Base-by-base conservation (phyloP, 1,140 invertebrate species). In the Latrodectus geometricus region DNA sequence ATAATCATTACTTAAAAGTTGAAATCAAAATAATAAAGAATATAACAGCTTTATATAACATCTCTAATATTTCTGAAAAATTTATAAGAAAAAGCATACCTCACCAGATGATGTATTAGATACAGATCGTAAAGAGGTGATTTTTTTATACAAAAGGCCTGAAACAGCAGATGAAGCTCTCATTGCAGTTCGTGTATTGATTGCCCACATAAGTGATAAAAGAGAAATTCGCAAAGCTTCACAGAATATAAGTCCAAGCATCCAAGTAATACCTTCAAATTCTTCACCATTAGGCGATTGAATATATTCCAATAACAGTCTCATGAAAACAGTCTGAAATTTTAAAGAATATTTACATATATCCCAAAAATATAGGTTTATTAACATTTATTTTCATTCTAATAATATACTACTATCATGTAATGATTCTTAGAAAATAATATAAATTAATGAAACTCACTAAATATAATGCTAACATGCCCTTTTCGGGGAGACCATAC, bases 91-190 rank as follows among this genome's bases (percentile, higher is more conserved):
- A 74, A 66, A 48, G 88, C 89, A 89, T 91, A 95, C 94, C 91
- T 95, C 93, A 84, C 94, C 94, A 50, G 93, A 91, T 74, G 92
- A 92, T 90, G 92, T 93, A 88, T 92, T 91, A 73, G 92, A 92
- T 4, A 94, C 89, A 85, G 90, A 92, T 87, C 93, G 92, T 4
- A 94, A 90, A 83, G 92, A 91, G 65, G 95, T 90, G 14, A 95
- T 91, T 90, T 94, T 94, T 88, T 93, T 93, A 89, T 94, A 95
- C 15, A 95, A 89, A 17, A 95, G 88, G 75, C 92, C 92, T 75
- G 94, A 91, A 54, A 88, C 68, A 75, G 65, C 80, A n/a, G 85
- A 83, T 8, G 69, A 61, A 74, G 74, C 87, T 76, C 89, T 12
- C 49, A 88, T 79, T 50, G 82, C 90, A 88, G 90, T 91, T 79